Evolutionary conservation across 1,140 invertebrate genomes (phyloP).

Genomic region (Lethocerus indicus): DNA sequence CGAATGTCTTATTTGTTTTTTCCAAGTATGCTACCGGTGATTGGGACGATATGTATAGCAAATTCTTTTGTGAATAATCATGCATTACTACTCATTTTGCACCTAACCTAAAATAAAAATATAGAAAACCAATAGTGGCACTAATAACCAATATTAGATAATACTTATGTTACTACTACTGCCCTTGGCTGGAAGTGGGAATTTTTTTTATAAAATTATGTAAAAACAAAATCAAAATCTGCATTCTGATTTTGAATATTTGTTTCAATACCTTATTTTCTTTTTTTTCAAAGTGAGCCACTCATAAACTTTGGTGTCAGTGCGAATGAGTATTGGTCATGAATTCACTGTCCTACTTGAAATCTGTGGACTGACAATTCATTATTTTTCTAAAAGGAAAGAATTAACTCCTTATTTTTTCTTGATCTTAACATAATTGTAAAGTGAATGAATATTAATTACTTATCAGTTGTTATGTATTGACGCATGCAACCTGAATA

Average conservation of each 20-base stretch:
- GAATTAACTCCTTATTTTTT: constrained; percentile 2
- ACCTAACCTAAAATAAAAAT: too few relatives aligned
- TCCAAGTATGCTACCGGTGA: constrained; percentile 2
- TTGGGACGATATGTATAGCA: background rate
- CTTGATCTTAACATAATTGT: background rate
- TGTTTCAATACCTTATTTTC: background rate
- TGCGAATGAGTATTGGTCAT: constrained; percentile 6
- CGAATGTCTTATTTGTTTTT: background rate
- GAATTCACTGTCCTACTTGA: background rate
- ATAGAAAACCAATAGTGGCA: too few relatives aligned
- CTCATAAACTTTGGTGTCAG: background rate
- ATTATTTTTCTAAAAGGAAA: too few relatives aligned
- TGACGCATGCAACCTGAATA: background rate
- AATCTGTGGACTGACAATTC: too few relatives aligned
- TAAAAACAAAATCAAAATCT: background rate
- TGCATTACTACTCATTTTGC: constrained; percentile 5
- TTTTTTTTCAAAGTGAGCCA: background rate
- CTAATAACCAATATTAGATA: too few relatives aligned
- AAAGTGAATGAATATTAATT: background rate
- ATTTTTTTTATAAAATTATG: too few relatives aligned
- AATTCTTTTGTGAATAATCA: constrained; percentile 7
- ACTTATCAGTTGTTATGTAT: background rate
- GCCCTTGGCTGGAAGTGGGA: too few relatives aligned
- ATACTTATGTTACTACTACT: too few relatives aligned
- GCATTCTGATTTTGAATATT: background rate